Conservation (phyloP, 2,113 vertebrate species). For the Tragelaphus scriptus region DNA sequence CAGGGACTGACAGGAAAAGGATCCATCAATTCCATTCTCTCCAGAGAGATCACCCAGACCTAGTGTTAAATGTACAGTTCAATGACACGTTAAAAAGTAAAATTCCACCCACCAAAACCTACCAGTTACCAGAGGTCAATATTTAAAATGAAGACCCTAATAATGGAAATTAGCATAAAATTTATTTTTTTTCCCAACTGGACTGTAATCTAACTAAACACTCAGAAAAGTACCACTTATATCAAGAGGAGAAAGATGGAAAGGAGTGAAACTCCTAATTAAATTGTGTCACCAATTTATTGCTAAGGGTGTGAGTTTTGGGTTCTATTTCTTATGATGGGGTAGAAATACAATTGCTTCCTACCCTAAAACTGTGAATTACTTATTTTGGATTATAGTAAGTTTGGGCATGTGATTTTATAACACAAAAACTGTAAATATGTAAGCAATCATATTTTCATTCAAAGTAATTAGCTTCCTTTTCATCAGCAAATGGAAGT, state of each 20-base stretch:
- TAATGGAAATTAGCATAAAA: neutral
- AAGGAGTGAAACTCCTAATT: constrained; percentile 19
- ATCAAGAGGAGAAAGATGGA: neutral
- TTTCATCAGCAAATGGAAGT: neutral
- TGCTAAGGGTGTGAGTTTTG: neutral
- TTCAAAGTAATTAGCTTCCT: constrained; percentile 32
- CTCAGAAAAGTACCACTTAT: neutral
- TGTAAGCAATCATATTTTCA: neutral
- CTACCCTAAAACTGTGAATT: constrained; percentile 8
- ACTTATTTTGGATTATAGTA: constrained; percentile 12
- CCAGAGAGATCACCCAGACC: constrained; percentile 67
- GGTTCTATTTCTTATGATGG: neutral
- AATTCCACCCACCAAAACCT: constrained; percentile 56
- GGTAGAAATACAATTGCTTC: neutral
- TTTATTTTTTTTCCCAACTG: neutral
- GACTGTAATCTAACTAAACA: constrained; percentile 14
- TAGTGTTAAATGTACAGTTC: constrained; percentile 66
- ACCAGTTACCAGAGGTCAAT: constrained; percentile 16
- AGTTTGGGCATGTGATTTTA: constrained; percentile 17
- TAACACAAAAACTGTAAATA: constrained; percentile 6
- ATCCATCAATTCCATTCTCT: constrained; percentile 72
- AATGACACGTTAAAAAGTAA: constrained; percentile 50
- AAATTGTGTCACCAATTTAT: neutral
- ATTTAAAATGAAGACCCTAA: constrained; percentile 1
- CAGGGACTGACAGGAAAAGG: constrained; percentile 69